Evolutionary conservation across 1,140 invertebrate species (phyloP), one percentile per base, ranked within the genome.

Genomic region (Lineus longissimus): DNA sequence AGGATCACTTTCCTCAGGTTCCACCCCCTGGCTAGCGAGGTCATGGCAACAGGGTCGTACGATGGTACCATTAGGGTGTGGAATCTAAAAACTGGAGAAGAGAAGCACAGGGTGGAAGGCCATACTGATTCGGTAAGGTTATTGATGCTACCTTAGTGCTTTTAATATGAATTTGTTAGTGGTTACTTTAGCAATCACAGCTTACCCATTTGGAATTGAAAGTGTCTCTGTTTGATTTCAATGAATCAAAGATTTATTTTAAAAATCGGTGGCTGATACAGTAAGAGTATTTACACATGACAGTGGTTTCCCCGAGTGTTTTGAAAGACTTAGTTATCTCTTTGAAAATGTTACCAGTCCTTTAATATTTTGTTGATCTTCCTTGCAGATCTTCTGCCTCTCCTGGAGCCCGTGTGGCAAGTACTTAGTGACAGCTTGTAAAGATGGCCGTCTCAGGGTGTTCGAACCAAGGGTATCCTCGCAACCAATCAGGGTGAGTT

Each of bases 1-100:
- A 95, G 95, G 83, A 91, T 97, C 59, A 94, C 92, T 79, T 88
- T 94, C 57, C 87, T 96, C 9, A 88, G 90, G 63, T 97, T 93
- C 82, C 93, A 97, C 83, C 93, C 94, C 0, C 83, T 92, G 45
- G 93, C 94, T 0, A 84, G 87, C 31, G 89, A 95, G 78, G 86
- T 97, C 11, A 78, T 97, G 1, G 88, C 91, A 0, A 90, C 92
- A 0, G 91, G 89, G 0, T 91, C 92, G 0, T 93, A 94, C 75
- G 94, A 97, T 76, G 89, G 92, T 84, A 90, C 89, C 6, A 86
- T 97, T n/a, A 90, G 89, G 70, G 85, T 94, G 22, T 94, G 91
- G 91, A 87, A 93, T 74, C 63, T 83, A 13, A 55, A 58, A n/a
- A 58, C 64, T 15, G 31, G 64, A 29, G 68, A 68, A 23, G 74